phyloP scores from a whole-genome alignment of 2,113 vertebrate genomes.

The Apus apus region DNA sequence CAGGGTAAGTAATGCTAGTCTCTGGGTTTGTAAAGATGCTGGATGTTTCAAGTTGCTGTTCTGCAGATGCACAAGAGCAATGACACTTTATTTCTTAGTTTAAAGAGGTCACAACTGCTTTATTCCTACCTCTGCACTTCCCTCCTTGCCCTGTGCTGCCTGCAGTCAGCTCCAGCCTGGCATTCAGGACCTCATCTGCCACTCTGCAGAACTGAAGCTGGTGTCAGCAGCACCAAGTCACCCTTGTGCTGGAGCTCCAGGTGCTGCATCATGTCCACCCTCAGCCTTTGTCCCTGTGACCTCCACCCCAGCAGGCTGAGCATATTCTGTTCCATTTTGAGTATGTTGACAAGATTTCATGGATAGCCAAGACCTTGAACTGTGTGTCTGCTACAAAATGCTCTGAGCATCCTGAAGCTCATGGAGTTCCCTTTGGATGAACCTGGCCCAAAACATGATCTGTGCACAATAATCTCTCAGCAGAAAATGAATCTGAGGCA shows the following conservation, averaged over 20 bases:
- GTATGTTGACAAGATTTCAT: not conserved
- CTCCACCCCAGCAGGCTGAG: not conserved
- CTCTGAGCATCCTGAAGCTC: not conserved
- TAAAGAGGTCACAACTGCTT: not conserved
- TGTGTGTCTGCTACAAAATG: not conserved
- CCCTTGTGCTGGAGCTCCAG: not conserved
- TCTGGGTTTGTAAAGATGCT: not conserved
- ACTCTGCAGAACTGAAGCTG: not conserved
- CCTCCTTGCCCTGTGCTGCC: not conserved
- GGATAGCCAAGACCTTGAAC: not conserved
- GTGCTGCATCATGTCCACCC: not conserved
- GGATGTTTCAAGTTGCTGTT: not conserved
- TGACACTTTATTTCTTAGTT: not conserved
- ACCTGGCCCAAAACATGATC: not conserved
- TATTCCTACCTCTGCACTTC: not conserved
- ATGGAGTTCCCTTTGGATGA: not conserved
- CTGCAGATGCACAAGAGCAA: not conserved
- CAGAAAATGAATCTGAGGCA: not conserved
- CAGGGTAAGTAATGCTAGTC: not conserved
- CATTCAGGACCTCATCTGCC: not conserved
- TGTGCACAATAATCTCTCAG: not conserved
- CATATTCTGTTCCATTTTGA: accelerated
- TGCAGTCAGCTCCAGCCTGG: not conserved
- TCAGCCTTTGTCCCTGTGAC: not conserved
- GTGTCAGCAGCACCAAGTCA: not conserved